Base-by-base conservation (phyloP, 1,140 invertebrate genomes). In the Pachypeltis micranthus region DNA sequence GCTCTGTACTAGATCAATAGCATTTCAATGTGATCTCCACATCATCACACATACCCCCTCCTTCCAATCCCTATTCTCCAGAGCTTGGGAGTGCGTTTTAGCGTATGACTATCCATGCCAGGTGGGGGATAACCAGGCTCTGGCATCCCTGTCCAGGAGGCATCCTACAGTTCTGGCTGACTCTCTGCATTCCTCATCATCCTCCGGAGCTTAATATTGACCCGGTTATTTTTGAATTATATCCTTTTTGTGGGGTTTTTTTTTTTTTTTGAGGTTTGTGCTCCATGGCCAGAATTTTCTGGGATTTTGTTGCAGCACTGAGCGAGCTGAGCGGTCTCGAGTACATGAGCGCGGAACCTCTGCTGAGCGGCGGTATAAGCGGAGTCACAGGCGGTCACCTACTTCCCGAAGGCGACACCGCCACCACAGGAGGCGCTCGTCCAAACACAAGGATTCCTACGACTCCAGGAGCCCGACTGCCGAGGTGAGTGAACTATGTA, bases 331-430 rank as follows among this genome's bases (percentile, higher is more conserved):
- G 67, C 75, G 81, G 61, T 81, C 79, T 0, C 74, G 81, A 19
- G 78, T 81, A 56, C 81, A 83, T 71, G 80, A 83, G 63, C 75
- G 80, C 12, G 80, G 80, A 12, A 80, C 80, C 0, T 81, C 78
- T 59, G 79, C 78, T 31, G 82, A 83, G 67, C 74, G 80, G 1
- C 78, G 82, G 4, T 83, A 81, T 73, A 83, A 83, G 60, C 76
- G 81, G 7, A 82, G 80, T 61, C 77, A 82, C 68, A 75, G 81
- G 16, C 74, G 81, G 59, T 83, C 82, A 21, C 81, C 81, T 2
- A 81, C 80, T 23, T 76, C 74, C 27, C 80, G 78, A 66, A 76
- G 77, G 14, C 65, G 65, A 19, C 65, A 63, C 29, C 70, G 74
- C 63, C 72, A 71, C 0, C 75, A 78, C 61, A 70, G 71, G 34